These are phyloP conservation scores for Dendroctonus valens DNA, from an alignment of 1,140 invertebrate species.

Conservation along the genomic window DNA sequence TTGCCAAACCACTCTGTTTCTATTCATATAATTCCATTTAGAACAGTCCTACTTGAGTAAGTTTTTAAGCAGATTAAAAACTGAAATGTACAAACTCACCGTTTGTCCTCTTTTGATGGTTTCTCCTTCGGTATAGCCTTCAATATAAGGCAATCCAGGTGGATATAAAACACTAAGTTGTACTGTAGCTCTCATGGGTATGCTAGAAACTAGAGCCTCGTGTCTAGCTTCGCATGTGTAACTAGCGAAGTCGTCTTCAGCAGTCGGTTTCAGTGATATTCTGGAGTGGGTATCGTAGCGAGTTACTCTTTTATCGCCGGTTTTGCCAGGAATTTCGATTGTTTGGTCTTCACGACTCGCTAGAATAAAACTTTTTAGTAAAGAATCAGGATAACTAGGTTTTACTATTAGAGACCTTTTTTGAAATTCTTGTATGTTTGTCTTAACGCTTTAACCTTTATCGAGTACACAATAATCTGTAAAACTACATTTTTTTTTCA, in stretches of 20 bases:
- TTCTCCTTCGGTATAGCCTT: constrained; percentile 86
- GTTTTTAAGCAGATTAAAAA: too few relatives aligned
- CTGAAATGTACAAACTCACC: constrained; percentile 11
- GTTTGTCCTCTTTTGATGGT: constrained; percentile 83
- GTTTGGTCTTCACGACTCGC: constrained; percentile 59
- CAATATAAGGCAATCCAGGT: constrained; percentile 88
- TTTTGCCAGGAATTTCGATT: constrained; percentile 50
- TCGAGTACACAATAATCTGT: too few relatives aligned
- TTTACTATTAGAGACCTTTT: too few relatives aligned
- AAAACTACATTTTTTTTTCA: too few relatives aligned
- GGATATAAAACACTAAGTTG: constrained; percentile 88
- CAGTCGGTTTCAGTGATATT: constrained; percentile 72
- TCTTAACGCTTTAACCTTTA: too few relatives aligned
- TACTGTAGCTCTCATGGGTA: constrained; percentile 76
- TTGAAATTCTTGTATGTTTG: too few relatives aligned
- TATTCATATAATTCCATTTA: too few relatives aligned
- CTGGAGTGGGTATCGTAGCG: constrained; percentile 55
- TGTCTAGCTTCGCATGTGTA: constrained; percentile 90
- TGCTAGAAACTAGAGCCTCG: constrained; percentile 75
- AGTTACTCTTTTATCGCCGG: constrained; percentile 48
- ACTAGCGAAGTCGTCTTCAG: constrained; percentile 85
- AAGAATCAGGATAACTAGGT: too few relatives aligned
- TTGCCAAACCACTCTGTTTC: too few relatives aligned
- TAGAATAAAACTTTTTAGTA: constrained; percentile 40
- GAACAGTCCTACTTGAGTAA: not conserved